Base-by-base conservation (phyloP, 1,140 invertebrate genomes). In the Eueides isabella region DNA sequence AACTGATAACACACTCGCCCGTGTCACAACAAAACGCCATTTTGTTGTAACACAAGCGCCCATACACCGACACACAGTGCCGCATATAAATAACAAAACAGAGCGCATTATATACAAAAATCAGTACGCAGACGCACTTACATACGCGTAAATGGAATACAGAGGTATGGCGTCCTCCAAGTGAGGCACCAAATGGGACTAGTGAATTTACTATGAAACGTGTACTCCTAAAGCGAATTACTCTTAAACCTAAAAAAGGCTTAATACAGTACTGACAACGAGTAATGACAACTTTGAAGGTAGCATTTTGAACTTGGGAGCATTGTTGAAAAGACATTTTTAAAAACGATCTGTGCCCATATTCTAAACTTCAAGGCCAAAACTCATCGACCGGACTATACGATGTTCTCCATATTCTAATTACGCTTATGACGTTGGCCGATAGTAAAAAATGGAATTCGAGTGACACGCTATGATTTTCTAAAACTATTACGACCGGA, bases 1-100 rank as follows among this genome's bases (percentile, higher is more conserved):
- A 90, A 87, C 84, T 90, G 87, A 91, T 85, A 88, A 87, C 82
- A 82, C 80, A 84, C 74, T 79, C 78, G 80, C 75, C 82, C 66
- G 75, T 68, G 14, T 67, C 73, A 87, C 85, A 88, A 83, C 72
- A 83, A 77, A 82, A 67, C 69, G 69, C 74, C 68, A 30, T 28
- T 75, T 76, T 80, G 77, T 74, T 88, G 83, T 83, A 85, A 73
- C 80, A 86, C 71, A 76, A 85, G 65, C 71, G 73, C 67, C 67
- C 74, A 84, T 75, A 65, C 78, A 66, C 68, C 78, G 86, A 85
- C 90, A 92, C 88, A 89, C 83, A 83, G 87, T 89, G 88, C 78
- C 86, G 78, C 72, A 80, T 77, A 78, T 83, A 84, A 72, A 80
- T 79, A 78, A 75, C 72, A 81, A 75, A 80, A 76, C 48, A 71